phyloP scores from a whole-genome alignment of 2,797 vertebrate genomes.

The Neopelma chrysocephalum region DNA sequence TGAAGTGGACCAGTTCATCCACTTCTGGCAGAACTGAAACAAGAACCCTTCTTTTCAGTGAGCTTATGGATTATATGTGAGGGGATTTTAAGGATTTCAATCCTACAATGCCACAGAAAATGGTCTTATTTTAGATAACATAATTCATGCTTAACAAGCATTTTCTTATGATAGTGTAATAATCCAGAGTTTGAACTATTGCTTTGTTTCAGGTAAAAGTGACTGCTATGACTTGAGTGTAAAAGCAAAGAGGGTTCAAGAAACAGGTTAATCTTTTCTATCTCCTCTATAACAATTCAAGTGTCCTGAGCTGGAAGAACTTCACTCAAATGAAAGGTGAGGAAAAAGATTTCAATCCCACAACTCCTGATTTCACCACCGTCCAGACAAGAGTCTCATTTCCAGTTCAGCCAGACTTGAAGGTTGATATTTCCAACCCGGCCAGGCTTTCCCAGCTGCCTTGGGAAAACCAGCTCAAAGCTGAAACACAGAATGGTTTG shows the following conservation, averaged over 20 bases:
- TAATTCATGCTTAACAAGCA: not conserved
- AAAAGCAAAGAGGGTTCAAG: not conserved
- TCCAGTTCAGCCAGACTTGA: not conserved
- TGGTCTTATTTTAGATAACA: not conserved
- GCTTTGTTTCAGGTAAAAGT: not conserved
- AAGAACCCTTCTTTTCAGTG: not conserved
- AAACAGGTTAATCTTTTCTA: not conserved
- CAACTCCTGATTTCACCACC: not conserved
- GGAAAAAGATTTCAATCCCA: not conserved
- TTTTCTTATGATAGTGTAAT: not conserved
- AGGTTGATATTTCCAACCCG: not conserved
- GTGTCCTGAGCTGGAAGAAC: not conserved
- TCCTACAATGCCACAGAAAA: not conserved
- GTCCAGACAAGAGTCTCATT: not conserved
- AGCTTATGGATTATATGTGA: not conserved
- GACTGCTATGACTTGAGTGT: not conserved
- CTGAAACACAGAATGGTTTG: not conserved
- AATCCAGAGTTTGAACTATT: not conserved
- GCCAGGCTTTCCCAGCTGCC: not conserved
- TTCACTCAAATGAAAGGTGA: not conserved
- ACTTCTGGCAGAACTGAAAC: not conserved
- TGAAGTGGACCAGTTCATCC: not conserved
- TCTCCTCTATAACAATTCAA: not conserved
- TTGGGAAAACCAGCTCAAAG: not conserved
- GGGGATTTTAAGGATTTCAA: not conserved